These are phyloP conservation scores for Zosterops lateralis DNA, from an alignment of 2,113 vertebrate genomes.

Conservation along the genomic window DNA sequence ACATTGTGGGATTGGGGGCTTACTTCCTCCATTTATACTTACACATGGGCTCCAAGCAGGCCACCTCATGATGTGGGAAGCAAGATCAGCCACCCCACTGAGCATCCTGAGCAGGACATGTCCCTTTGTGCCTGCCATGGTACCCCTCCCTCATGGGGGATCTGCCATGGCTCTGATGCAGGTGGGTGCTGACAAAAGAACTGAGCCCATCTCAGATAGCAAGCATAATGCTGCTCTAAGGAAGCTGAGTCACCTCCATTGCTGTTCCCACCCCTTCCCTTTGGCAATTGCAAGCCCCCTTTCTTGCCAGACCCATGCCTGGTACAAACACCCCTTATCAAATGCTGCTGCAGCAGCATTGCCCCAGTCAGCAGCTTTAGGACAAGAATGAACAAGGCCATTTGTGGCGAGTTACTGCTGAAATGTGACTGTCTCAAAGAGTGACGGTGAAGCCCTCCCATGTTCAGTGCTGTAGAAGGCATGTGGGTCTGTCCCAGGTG, in stretches of 20 bases:
- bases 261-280: neutral
- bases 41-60: neutral
- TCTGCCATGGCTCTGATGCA: neutral
- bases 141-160: neutral
- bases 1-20: neutral
- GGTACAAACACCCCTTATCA: neutral
- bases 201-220: neutral
- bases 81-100: accelerated
- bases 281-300: neutral
- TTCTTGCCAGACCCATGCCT: neutral
- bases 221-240: neutral
- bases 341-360: neutral
- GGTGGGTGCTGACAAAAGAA: neutral
- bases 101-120: neutral
- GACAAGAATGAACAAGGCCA: accelerated
- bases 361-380: neutral
- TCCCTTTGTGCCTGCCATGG: neutral
- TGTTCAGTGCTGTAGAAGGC: accelerated
- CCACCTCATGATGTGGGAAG: neutral
- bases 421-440: accelerated
- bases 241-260: neutral
- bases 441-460: neutral
- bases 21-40: neutral
- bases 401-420: neutral
- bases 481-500: neutral